Percentiles rank a stretch among this genome's conserved stretches.
Conservation (phyloP, 2,113 vertebrate species). For the Menura novaehollandiae region DNA sequence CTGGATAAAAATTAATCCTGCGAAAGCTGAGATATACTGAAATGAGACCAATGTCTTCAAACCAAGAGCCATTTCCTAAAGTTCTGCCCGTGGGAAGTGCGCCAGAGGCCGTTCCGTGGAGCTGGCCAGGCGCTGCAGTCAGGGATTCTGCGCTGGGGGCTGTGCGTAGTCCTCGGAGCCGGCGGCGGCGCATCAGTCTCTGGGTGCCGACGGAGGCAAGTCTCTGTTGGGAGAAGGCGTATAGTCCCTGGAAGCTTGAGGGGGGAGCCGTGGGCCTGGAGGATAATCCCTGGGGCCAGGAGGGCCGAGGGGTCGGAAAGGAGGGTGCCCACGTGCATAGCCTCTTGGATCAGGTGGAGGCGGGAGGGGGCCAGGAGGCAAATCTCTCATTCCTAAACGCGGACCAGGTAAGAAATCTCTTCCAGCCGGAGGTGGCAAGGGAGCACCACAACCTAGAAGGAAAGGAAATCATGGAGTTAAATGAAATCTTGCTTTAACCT, state of each 20-base stretch:
- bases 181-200: slow-evolving; percentile 16
- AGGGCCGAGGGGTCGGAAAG: slow-evolving; percentile 56
- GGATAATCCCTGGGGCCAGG: slow-evolving; percentile 67
- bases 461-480: background rate
- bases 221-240: slow-evolving; percentile 68
- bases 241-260: slow-evolving; percentile 62
- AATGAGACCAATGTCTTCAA: slow-evolving; percentile 43
- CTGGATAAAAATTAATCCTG: slow-evolving; percentile 54
- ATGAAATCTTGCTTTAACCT: background rate
- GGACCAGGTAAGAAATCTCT: slow-evolving; percentile 71
- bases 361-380: slow-evolving; percentile 69
- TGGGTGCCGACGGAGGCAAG: slow-evolving; percentile 48
- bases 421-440: slow-evolving; percentile 55
- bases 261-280: slow-evolving; percentile 67
- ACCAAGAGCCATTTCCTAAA: slow-evolving; percentile 1
- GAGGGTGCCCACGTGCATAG: slow-evolving; percentile 67
- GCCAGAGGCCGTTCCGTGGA: background rate
- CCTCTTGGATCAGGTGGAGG: slow-evolving; percentile 59
- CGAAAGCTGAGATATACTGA: slow-evolving; percentile 45
- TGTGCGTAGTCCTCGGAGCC: slow-evolving; percentile 48
- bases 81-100: background rate
- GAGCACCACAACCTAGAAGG: slow-evolving; percentile 63
- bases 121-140: background rate
- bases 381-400: slow-evolving; percentile 64
- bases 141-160: slow-evolving; percentile 56